Evolutionary conservation across 1,140 invertebrate species (phyloP), one percentile per base, ranked within the genome.

Genomic region (Dreissena rostriformis): DNA sequence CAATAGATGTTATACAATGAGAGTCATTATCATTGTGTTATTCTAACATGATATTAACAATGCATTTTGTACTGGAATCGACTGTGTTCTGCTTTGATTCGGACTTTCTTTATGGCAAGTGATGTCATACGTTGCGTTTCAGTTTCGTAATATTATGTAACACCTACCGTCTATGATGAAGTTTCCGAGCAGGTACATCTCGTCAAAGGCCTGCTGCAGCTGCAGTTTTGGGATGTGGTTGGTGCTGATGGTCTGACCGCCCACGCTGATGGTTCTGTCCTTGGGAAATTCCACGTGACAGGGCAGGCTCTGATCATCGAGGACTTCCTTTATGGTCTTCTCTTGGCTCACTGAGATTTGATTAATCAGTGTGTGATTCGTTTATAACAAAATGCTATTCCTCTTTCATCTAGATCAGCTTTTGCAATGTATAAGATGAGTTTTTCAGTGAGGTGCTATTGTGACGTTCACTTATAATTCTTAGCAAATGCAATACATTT

Each of bases 181-280:
- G 24, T 19, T 63, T 19, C 61, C 24, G 24, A 24, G 24, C 19
- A 24, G 19, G 61, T 63, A 19, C 19, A 70, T 63, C 19, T 80
- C 77, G 0, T 80, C 77, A 28, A 80, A 80, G 49, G 67, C 63
- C 19, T 70, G 67, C 24, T 57, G 22, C 14, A 80, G 26, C 22
- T 74, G 61, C 55, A 82, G 63, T n/a, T 12, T 49, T 7, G 79
- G 79, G 6, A 82, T 66, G 29, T 73, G 49, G 49, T 82, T 82
- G 19, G 79, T 82, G 70, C 70, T 73, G 0, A 82, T 19, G 15
- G 51, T 65, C 15, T 63, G 29, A n/a, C n/a, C 52, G 1, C 79
- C 79, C 0, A 82, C 68, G 17, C 55, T 66, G 5, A 82, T 66
- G 6, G 26, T n/a, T n/a, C n/a, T n/a, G n/a, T n/a, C n/a, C n/a